Evolutionary conservation across 2,113 vertebrate species (phyloP), one percentile per base, ranked within the genome.

Genomic region (Artemisiospiza belli): DNA sequence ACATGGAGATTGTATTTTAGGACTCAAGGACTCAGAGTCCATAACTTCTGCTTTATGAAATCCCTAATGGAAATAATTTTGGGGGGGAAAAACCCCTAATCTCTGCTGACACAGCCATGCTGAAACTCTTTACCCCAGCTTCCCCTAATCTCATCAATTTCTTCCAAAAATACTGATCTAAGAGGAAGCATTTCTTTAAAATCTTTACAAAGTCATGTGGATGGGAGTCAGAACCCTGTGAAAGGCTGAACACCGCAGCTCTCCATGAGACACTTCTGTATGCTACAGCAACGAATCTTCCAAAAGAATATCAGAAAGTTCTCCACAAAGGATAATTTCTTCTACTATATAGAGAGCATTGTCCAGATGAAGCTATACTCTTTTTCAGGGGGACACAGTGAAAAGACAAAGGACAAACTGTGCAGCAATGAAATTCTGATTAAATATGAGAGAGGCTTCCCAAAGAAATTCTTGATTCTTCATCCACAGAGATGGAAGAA

Each of bases 1-100:
- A 68, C 19, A 64, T 12, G n/a, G 35, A 76, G 18, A 35, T 52
- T 55, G 7, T 55, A 39, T 59, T 82, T 12, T 44, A 44, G 30
- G 22, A 69, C 49, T 70, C 49, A 64, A 39, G 33, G 12, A 57
- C 58, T 41, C 49, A 30, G 5, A 54, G 33, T 64, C 39, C 19
- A 52, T 12, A 63, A 39, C 12, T 28, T 83, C 46, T 76, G 58
- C n/a, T 68, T 90, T 73, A 61, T 25, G 15, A 86, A 80, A 86
- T 66, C 22, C 19, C 46, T 69, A 68, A 62, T 14, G 10, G 31
- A 62, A 88, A 39, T 57, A 1, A 52, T 30, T 31, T 13, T 8
- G 5, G 12, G 12, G 10, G 3, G 0, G 2, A 67, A 54, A 43
- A 31, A 9, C 2, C 14, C 28, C 10, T 2, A 57, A 62, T 49